Evolutionary conservation across 2,113 vertebrate genomes (phyloP).

Genomic region (Pristiophorus japonicus): DNA sequence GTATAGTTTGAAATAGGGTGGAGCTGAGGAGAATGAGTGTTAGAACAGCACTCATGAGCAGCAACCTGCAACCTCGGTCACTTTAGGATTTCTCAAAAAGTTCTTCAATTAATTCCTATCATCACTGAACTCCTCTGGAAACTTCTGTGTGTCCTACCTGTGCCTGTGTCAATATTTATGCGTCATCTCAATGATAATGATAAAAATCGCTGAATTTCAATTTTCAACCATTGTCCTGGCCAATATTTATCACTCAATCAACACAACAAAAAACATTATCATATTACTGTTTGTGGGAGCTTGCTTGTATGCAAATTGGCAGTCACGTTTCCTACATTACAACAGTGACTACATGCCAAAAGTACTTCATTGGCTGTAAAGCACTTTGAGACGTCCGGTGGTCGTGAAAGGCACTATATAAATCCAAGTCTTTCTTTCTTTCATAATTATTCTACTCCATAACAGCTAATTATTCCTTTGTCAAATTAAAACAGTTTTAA

Average conservation of each 20-base stretch:
- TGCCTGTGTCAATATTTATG: not conserved
- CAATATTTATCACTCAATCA: no score
- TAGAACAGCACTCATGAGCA: not conserved
- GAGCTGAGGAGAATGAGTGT: not conserved
- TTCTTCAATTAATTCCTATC: not conserved
- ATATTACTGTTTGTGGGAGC: no score
- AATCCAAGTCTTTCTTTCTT: no score
- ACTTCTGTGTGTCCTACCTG: not conserved
- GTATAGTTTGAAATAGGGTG: not conserved
- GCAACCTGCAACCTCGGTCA: not conserved
- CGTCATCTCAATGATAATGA: not conserved
- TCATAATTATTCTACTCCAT: not conserved
- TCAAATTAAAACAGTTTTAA: not conserved
- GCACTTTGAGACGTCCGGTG: no score
- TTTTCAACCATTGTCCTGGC: no score
- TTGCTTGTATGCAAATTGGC: no score
- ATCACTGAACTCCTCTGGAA: not conserved
- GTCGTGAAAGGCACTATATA: no score
- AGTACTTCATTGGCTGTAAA: no score
- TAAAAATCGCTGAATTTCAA: slow-evolving; percentile 7
- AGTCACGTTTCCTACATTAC: no score
- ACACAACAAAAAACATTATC: no score
- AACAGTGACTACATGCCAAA: no score
- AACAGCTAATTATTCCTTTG: not conserved
- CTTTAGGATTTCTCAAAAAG: not conserved